Base-by-base conservation (phyloP, 1,140 invertebrate species). In the Bombyx mandarina region DNA sequence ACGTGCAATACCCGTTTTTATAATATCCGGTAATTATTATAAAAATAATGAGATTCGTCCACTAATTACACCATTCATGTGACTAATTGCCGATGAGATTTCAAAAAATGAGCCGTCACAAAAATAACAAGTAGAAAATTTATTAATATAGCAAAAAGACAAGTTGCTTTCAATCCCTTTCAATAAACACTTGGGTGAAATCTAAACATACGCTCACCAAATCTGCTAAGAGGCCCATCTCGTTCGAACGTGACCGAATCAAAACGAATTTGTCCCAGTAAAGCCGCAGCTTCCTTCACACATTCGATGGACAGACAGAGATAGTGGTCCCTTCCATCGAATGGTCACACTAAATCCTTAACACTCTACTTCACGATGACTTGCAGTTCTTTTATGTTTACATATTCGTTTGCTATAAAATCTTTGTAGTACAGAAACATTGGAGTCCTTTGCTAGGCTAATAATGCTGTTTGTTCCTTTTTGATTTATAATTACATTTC, bases 181-280 rank as follows among this genome's bases (percentile, higher is more conserved):
- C 75, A 81, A 82, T 82, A 79, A 77, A 77, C 73, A 73, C 59
- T 67, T 68, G 43, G 63, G 58, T 48, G 51, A 73, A 73, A 75
- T 70, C 65, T 77, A 82, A 79, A 76, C 72, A 78, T 75, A 78
- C 68, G 71, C 62, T 75, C 68, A 73, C 60, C 56, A 79, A 82
- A 82, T 82, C 73, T 77, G 73, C 71, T 78, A 77, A 86, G 67
- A 85, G 71, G 77, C 71, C 79, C 74, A 84, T 85, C 73, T 73
- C 62, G 58, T 45, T 63, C 63, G 68, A 75, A 81, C 79, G 82
- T 80, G 84, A 87, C 80, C 73, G 76, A 85, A 79, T 79, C 71
- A 73, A 75, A 79, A 75, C 73, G 82, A 77, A 82, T 87, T 84
- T 82, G 79, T 87, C 79, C 75, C 69, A 65, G 71, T 77, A 82